Evolutionary conservation across 92 coral and sea anemone species (phyloP), one percentile per base, ranked within the genome.

Genomic region (Heliopora coerulea): DNA sequence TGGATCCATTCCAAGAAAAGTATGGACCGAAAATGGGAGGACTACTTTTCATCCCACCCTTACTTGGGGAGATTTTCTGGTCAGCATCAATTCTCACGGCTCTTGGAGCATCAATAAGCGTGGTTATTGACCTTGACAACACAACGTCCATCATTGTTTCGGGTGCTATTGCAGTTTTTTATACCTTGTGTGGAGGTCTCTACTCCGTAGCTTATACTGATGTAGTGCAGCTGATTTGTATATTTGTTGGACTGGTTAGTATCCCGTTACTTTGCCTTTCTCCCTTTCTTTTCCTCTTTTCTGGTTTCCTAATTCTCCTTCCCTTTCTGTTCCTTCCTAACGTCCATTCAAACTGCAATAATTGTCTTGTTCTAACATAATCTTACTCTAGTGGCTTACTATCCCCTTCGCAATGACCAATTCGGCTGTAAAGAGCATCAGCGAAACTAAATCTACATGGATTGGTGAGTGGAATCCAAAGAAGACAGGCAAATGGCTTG

Each of bases 361-460:
- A n/a, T n/a, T n/a, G n/a, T n/a, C n/a, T n/a, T n/a, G n/a, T n/a
- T n/a, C n/a, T n/a, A n/a, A n/a, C n/a, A n/a, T n/a, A n/a, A 15
- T 46, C 52, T 20, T 49, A 21, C 26, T 20, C 10, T 78, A 91
- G 97, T 91, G 97, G 97, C 72, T 91, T 33, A 85, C 93, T 50
- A 70, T 91, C 61, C 97, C 97, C 49, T 91, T 91, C 61, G 97
- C 97, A 31, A 54, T 91, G 86, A 69, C 83, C 12, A 40, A 91
- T 52, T 40, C 82, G 34, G 97, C 97, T 13, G 78, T 66, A 17
- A 29, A 40, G 11, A 46, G 49, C 20, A 78, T 78, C 37, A 31
- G 44, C 18, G 39, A 44, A 31, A 78, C 74, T 9, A 31, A 68
- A 1, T 13, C 32, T 10, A 31, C 41, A 18, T 78, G 82, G 82